phyloP scores from a whole-genome alignment of 2,888 invertebrate genomes.

The Neoaliturus tenellus region DNA sequence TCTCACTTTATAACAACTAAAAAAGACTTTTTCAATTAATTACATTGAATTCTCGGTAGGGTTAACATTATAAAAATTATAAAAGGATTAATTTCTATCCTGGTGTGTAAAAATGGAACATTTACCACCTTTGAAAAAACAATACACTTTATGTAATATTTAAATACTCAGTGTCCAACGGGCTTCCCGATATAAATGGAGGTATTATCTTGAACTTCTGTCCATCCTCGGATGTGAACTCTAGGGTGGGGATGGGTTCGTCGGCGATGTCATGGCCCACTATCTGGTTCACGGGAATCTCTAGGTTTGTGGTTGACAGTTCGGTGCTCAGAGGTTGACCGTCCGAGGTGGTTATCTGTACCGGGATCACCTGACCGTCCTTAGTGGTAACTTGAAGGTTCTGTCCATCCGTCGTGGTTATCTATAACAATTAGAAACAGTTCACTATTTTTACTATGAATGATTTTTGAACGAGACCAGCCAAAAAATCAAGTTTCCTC shows the following conservation, averaged over 20 bases:
- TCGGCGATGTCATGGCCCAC: neutral
- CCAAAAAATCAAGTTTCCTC: too few species aligned
- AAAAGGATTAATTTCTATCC: too few species aligned
- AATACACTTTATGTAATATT: slow-evolving; percentile 13
- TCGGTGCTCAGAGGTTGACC: slow-evolving; percentile 55
- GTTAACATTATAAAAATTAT: too few species aligned
- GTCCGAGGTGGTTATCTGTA: slow-evolving; percentile 71
- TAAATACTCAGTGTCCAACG: slow-evolving; percentile 21
- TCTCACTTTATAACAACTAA: too few species aligned
- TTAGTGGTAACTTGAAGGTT: slow-evolving; percentile 74
- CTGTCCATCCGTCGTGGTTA: slow-evolving; percentile 65
- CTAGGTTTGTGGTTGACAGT: slow-evolving; percentile 19
- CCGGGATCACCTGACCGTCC: slow-evolving; percentile 76
- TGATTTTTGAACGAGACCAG: too few species aligned
- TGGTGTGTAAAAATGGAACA: too few species aligned
- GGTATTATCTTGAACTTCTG: slow-evolving; percentile 51
- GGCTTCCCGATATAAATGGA: neutral
- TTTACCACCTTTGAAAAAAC: too few species aligned
- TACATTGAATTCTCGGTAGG: too few species aligned
- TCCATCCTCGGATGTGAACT: slow-evolving; percentile 50
- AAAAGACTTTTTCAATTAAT: too few species aligned
- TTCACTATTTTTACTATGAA: too few species aligned
- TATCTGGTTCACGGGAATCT: slow-evolving; percentile 6
- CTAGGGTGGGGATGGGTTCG: slow-evolving; percentile 24
- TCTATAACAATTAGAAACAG: slow-evolving; percentile 54